Conservation (phyloP, 2,113 vertebrate genomes). For the Xenopus tropicalis region DNA sequence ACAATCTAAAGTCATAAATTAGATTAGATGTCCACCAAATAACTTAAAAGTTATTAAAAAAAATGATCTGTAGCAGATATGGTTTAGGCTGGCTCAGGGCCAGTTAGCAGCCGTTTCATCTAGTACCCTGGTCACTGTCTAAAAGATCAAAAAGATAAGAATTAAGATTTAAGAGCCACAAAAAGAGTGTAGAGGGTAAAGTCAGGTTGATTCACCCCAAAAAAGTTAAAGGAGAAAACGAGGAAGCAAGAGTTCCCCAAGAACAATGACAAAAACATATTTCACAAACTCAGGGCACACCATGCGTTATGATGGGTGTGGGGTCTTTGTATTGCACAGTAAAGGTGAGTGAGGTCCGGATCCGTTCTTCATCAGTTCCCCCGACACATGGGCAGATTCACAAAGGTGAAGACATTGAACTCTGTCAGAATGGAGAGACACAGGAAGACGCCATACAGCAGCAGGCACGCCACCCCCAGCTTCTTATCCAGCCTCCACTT, state of each 20-base stretch:
- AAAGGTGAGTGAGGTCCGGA: constrained; percentile 54
- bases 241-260: constrained; percentile 47
- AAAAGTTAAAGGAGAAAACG: background rate
- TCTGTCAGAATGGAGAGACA: constrained; percentile 98
- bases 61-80: constrained; percentile 59
- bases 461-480: constrained; percentile 81
- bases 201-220: background rate
- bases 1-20: constrained; percentile 73
- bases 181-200: constrained; percentile 16
- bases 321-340: constrained; percentile 73
- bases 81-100: constrained; percentile 66
- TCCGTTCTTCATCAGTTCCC: constrained; percentile 67
- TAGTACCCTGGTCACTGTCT: constrained; percentile 64
- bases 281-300: constrained; percentile 47
- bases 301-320: constrained; percentile 49
- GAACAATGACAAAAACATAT: constrained; percentile 52
- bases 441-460: constrained; percentile 91
- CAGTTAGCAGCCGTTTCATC: constrained; percentile 81
- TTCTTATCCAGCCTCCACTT: constrained; percentile 93
- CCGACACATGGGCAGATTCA: constrained; percentile 95
- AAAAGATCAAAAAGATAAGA: constrained; percentile 52
- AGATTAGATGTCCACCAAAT: constrained; percentile 71
- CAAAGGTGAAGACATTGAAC: constrained; percentile 98
- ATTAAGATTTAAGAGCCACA: constrained; percentile 56
- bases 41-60: constrained; percentile 64